Evolutionary conservation across 2,888 invertebrate species (phyloP).

Genomic region (Chalcis sispes): DNA sequence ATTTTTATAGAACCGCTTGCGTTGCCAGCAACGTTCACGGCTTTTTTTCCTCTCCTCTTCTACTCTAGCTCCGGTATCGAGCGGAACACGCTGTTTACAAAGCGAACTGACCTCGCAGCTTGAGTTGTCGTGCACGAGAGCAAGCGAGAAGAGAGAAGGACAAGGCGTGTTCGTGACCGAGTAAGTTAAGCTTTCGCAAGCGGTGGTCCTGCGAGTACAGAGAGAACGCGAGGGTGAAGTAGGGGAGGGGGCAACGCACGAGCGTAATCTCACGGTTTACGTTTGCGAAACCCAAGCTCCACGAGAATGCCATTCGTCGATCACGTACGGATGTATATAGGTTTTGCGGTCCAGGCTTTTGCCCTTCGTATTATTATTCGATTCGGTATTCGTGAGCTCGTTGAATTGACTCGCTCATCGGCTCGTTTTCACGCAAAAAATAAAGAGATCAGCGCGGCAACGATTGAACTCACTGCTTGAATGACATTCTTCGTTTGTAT

Average conservation of each 20-base stretch:
- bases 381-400: neutral
- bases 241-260: neutral
- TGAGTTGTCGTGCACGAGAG: neutral
- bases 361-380: neutral
- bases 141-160: neutral
- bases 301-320: conserved; percentile 37
- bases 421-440: neutral
- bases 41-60: neutral
- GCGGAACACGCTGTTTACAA: no score
- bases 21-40: neutral
- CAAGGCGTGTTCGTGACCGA: conserved; percentile 31
- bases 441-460: neutral
- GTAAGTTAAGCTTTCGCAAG: conserved; percentile 21
- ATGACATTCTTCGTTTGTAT: no score
- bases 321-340: conserved; percentile 36
- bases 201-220: no score
- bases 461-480: no score
- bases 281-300: conserved; percentile 28
- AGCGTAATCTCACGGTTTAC: conserved; percentile 16
- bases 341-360: neutral
- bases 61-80: neutral
- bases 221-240: no score
- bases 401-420: no score
- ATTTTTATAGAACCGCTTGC: conserved; percentile 1
- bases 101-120: conserved; percentile 25